Evolutionary conservation across 2,113 vertebrate species (phyloP), one percentile per base, ranked within the genome.

Genomic region (Danio rerio): DNA sequence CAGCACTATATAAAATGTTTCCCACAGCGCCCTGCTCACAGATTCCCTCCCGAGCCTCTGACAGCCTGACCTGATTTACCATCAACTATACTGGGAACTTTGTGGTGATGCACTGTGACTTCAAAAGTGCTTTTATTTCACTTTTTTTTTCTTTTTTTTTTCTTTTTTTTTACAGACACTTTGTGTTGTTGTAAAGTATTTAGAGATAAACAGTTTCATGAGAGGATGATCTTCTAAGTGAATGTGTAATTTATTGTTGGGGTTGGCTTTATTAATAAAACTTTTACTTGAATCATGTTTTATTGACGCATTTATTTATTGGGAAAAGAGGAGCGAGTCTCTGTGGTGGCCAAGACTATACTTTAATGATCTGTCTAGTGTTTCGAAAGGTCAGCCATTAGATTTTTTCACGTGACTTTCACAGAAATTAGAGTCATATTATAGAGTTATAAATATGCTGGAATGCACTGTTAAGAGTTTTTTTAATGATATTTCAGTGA

Each of bases 211-310:
- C 87, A 83, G 82, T 86, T 90, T 89, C 87, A 92, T 90, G 77
- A 76, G 63, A 63, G 65, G 61, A 87, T 31, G 82, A 88, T 83
- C 73, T 53, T 82, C 87, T 88, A 85, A 86, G 85, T 87, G 75
- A 86, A 85, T 91, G 88, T 89, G 85, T 92, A 86, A 86, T 87
- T 92, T 88, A 90, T 87, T 92, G 88, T 92, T 86, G 82, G 88
- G 72, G 84, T 86, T 88, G 89, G 80, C 83, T 87, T 92, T 90
- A 84, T 77, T 86, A 91, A 86, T 91, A 86, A 87, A 76, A 50
- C 15, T 63, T 65, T 62, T 45, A 85, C 70, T 80, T 43, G 4
- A 74, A 61, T 21, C 69, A 53, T 20, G n/a, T n/a, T 65, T 71
- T 31, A 55, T 56, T 42, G 2, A 53, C 10, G 59, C 15, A 13